Evolutionary conservation across 1,140 invertebrate species (phyloP).

Genomic region (Lineus longissimus): DNA sequence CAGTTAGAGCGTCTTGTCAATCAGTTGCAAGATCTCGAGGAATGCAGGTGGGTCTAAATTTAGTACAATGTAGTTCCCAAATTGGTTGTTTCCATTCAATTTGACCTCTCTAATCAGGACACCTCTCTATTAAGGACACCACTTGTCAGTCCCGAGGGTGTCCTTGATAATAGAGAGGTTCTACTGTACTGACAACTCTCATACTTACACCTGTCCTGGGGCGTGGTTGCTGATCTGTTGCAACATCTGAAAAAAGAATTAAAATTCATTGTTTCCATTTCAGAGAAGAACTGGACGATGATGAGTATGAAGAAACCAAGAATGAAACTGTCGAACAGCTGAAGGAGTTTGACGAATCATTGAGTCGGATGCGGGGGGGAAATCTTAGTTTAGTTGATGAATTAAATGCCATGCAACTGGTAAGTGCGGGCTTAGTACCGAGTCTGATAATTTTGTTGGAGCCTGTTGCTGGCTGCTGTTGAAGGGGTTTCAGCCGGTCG

Average conservation of each 20-base stretch:
- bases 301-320: constrained; percentile 70
- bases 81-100: too few species aligned
- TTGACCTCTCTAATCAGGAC: too few species aligned
- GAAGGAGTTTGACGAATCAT: constrained; percentile 68
- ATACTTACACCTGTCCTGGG: not conserved
- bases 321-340: constrained; percentile 72
- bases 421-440: constrained; percentile 39
- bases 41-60: constrained; percentile 61
- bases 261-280: constrained; percentile 13
- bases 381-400: constrained; percentile 69
- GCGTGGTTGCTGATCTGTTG: not conserved
- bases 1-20: constrained; percentile 70
- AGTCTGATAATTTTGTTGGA: not conserved
- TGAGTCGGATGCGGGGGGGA: constrained; percentile 64
- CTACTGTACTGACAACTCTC: too few species aligned
- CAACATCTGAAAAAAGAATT: not conserved
- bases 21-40: constrained; percentile 71
- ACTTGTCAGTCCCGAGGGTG: too few species aligned
- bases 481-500: too few species aligned
- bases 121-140: not conserved
- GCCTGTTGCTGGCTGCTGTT: not conserved
- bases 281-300: constrained; percentile 62
- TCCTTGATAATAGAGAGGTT: too few species aligned
- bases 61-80: not conserved
- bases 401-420: constrained; percentile 65